These are phyloP conservation scores for Sciaenops ocellatus DNA, from an alignment of 2,797 vertebrate species.

Conservation along the genomic window DNA sequence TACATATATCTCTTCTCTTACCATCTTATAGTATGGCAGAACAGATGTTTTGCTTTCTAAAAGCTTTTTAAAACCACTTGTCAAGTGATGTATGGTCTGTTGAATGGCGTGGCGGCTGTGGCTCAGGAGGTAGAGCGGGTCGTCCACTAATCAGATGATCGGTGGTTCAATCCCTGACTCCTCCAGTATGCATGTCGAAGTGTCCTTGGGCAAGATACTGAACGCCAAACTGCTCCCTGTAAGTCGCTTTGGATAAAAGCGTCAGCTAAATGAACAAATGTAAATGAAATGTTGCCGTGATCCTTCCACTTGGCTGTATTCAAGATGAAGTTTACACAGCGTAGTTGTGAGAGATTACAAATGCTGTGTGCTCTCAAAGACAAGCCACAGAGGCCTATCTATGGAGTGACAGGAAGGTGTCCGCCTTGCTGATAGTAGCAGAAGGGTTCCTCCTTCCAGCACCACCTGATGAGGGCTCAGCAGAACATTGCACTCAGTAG, in stretches of 20 bases:
- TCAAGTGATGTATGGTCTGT: not conserved
- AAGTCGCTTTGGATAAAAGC: too few relatives aligned
- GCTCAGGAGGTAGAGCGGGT: too few relatives aligned
- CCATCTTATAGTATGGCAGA: not conserved
- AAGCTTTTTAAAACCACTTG: not conserved
- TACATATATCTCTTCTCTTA: not conserved
- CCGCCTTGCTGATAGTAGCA: conserved; percentile 47
- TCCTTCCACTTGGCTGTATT: conserved; percentile 19
- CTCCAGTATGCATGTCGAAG: too few relatives aligned
- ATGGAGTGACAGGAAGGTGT: conserved; percentile 39
- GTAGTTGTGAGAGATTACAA: conserved; percentile 15
- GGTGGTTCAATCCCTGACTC: too few relatives aligned
- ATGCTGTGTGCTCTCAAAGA: conserved; percentile 19
- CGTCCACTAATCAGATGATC: too few relatives aligned
- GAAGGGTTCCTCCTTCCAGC: conserved; percentile 38
- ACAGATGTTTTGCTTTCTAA: not conserved
- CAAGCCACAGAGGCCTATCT: conserved; percentile 29
- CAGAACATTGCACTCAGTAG: not conserved
- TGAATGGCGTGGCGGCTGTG: too few relatives aligned
- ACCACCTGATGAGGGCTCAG: not conserved
- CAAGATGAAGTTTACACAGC: conserved; percentile 20
- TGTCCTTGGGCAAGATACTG: too few relatives aligned
- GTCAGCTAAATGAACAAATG: too few relatives aligned
- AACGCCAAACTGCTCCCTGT: too few relatives aligned
- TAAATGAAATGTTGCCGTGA: not conserved